These are phyloP conservation scores for Podiceps cristatus DNA, from an alignment of 2,113 vertebrate genomes.

Conservation along the genomic window DNA sequence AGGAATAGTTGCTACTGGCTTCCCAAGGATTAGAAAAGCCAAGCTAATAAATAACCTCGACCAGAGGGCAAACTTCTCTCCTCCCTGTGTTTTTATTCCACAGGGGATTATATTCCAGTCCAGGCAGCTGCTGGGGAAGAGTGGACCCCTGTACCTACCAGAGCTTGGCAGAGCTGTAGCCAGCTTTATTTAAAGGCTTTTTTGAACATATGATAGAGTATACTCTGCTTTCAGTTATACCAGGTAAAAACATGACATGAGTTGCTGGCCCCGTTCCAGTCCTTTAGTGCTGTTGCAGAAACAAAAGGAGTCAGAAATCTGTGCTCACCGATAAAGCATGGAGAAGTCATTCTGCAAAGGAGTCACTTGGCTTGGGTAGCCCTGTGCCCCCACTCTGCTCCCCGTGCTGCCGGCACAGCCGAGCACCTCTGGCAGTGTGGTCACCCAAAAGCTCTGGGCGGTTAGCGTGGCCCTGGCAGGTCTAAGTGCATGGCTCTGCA, in stretches of 20 bases:
- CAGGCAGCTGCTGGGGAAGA: not conserved
- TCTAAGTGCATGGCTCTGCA: not conserved
- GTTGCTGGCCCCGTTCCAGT: not conserved
- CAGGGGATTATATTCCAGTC: not conserved
- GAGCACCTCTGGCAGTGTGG: not conserved
- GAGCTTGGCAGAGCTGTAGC: not conserved
- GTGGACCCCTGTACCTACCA: not conserved
- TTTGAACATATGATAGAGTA: not conserved
- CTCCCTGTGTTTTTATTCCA: not conserved
- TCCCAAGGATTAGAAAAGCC: not conserved
- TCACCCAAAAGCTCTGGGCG: not conserved
- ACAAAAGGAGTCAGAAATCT: not conserved
- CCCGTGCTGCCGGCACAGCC: not conserved
- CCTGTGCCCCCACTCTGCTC: not conserved
- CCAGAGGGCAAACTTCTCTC: not conserved
- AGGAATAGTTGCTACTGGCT: not conserved
- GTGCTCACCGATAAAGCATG: fast-evolving
- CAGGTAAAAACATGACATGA: not conserved
- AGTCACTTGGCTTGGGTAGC: not conserved
- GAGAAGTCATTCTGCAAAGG: not conserved
- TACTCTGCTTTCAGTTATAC: not conserved
- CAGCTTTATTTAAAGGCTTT: not conserved
- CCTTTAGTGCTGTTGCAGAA: not conserved
- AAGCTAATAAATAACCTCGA: not conserved
- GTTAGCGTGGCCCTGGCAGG: not conserved